Evolutionary conservation across 2,888 invertebrate species (phyloP), one percentile per base, ranked within the genome.

Genomic region (Lasioglossum marginatum): DNA sequence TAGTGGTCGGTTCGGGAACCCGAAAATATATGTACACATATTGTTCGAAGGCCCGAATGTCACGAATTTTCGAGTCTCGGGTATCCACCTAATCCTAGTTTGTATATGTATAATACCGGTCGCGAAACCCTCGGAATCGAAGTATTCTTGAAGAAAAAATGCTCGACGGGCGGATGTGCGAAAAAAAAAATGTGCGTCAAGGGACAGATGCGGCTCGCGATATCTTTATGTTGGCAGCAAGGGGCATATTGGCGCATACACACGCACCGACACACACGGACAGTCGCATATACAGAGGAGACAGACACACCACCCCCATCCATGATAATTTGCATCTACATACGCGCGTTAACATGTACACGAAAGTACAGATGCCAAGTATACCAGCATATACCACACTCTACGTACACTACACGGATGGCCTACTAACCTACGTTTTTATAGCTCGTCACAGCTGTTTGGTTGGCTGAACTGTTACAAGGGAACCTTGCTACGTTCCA

Each of bases 401-500:
- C 45, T 70, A 71, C 75, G 82, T 82, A 90, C 91, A 92, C 91
- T 82, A 90, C 91, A 92, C 91, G 92, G 93, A 92, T 92, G 92
- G 92, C 92, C 92, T 92, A 95, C 95, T 94, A 94, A 95, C 91
- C 94, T 93, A 94, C 93, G 92, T 94, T 94, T 95, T 94, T 95
- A 95, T 95, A 95, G 94, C 94, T 95, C 95, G 93, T 94, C 94
- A 94, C 94, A 94, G 94, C 94, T 95, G 94, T 94, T 94, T 95
- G 94, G 94, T 95, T 95, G 94, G 95, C 95, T 95, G 95, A 94
- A 95, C 95, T 95, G 95, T 95, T 93, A 95, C 94, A 95, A 95
- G 94, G 95, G 95, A 95, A 95, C 95, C 95, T 95, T 95, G 94
- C 93, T 95, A 95, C 95, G 95, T 95, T 95, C 95, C 95, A 92